Evolutionary conservation across 92 coral and sea anemone genomes (phyloP).

Genomic region (Zoanthus sociatus): DNA sequence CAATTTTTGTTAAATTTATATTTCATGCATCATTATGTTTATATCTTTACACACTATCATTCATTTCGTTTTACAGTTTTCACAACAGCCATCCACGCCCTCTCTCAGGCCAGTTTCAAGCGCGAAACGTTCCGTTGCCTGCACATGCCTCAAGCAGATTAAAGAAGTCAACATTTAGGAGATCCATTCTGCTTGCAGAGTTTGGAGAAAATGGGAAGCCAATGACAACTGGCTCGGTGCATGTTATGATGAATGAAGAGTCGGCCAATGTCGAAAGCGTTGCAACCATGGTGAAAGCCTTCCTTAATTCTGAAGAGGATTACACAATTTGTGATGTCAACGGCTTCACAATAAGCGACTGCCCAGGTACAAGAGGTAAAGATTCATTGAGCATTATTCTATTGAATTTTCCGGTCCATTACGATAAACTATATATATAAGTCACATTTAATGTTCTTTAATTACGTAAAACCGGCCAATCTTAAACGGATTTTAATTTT

Average conservation of each 20-base stretch:
- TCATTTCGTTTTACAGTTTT: constrained; percentile 2
- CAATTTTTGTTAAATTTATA: background rate
- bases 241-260: constrained; percentile 10
- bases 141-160: constrained; percentile 10
- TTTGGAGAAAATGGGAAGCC: constrained; percentile 16
- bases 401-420: background rate
- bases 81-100: constrained; percentile 20
- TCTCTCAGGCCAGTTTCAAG: constrained; percentile 21
- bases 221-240: constrained; percentile 22
- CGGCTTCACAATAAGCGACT: constrained; percentile 33
- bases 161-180: constrained; percentile 11
- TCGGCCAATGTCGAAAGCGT: constrained; percentile 31
- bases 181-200: constrained; percentile 21
- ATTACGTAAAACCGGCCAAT: background rate
- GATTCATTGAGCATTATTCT: background rate
- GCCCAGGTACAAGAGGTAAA: constrained; percentile 34
- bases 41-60: constrained; percentile 9
- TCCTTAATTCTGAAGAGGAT: constrained; percentile 13
- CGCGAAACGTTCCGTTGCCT: background rate
- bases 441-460: background rate
- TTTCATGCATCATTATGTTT: constrained; percentile 2
- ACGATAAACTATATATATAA: background rate
- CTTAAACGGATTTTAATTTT: background rate
- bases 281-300: constrained; percentile 20
- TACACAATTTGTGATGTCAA: constrained; percentile 27